Evolutionary conservation across 2,113 vertebrate genomes (phyloP).

Genomic region (Corythoichthys intestinalis): DNA sequence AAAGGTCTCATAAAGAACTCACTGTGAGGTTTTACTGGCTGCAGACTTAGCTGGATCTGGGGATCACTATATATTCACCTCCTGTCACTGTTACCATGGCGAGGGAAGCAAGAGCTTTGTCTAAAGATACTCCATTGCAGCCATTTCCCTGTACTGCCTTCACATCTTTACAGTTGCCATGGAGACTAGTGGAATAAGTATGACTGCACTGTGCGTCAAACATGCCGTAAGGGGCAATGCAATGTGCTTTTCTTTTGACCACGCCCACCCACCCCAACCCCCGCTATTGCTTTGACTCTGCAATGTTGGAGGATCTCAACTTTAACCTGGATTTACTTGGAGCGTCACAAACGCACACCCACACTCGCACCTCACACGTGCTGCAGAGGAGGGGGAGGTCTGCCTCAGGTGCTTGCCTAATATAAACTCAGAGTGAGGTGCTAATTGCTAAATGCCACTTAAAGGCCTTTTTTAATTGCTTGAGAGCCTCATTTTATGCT

Average conservation of each 20-base stretch:
- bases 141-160: slow-evolving; percentile 64
- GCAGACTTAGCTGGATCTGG: slow-evolving; percentile 38
- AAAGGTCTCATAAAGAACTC: slow-evolving; percentile 46
- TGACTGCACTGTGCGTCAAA: slow-evolving; percentile 71
- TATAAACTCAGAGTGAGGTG: slow-evolving; percentile 40
- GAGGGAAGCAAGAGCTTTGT: slow-evolving; percentile 64
- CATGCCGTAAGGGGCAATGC: slow-evolving; percentile 62
- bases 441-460: slow-evolving; percentile 62
- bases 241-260: slow-evolving; percentile 49
- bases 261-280: neutral
- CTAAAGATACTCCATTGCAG: slow-evolving; percentile 62
- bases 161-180: slow-evolving; percentile 62
- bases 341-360: slow-evolving; percentile 22
- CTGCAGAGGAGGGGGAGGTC: slow-evolving; percentile 24
- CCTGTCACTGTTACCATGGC: slow-evolving; percentile 72
- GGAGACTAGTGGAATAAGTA: slow-evolving; percentile 62
- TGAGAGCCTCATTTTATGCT: slow-evolving; percentile 7
- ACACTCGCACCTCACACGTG: slow-evolving; percentile 1
- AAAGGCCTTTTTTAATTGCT: slow-evolving; percentile 29
- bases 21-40: slow-evolving; percentile 50
- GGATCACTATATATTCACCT: slow-evolving; percentile 65
- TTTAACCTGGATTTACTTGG: slow-evolving; percentile 37
- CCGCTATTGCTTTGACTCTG: slow-evolving; percentile 59
- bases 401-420: slow-evolving; percentile 48
- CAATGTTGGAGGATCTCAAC: slow-evolving; percentile 61